Base-by-base conservation (phyloP, 1,140 invertebrate species). In the Cepaea nemoralis region DNA sequence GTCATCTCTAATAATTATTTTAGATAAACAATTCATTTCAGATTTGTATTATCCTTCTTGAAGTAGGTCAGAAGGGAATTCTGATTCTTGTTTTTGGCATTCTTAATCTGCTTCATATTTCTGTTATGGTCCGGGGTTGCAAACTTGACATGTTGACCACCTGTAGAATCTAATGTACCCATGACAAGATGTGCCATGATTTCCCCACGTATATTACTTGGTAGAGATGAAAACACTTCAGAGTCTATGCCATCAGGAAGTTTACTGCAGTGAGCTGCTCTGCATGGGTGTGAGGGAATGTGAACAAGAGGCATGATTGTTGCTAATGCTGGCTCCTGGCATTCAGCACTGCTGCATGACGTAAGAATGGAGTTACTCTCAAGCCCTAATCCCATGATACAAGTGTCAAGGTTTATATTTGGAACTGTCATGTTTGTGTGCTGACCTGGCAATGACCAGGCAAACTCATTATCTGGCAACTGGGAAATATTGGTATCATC, bases 121-220 rank as follows among this genome's bases (percentile, higher is more conserved):
- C n/a, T 77, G 19, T 63, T 50, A 35, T 42, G 14, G 8, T 37
- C 35, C 31, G 31, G n/a, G 10, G 3, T 40, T 40, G 14, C 37
- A 16, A 63, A 63, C 19, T 2, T 35, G 31, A 31, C 24, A 75
- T 22, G 14, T 5, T 35, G 31, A 50, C 19, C 73, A 75, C 59
- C n/a, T 31, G 59, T 5, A 31, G n/a, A 31, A 63, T 63, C n/a
- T 31, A 27, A 6, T n/a, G 59, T 79, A 1, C 59, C 77, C 77
- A 79, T 79, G 6, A 48, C 39, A 69, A 69, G 6, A 48, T 79
- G 77, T 35, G 77, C 77, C 59, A 79, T n/a, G 35, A 79, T 79
- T 33, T 79, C 77, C 10, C 77, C 63, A 45, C 45, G 77, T 37
- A 79, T 79, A 19, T 69, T 79, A 31, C 59, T 69, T 33, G 77